Conservation (phyloP, 1,140 invertebrate species). For the Notospermus geniculatus region DNA sequence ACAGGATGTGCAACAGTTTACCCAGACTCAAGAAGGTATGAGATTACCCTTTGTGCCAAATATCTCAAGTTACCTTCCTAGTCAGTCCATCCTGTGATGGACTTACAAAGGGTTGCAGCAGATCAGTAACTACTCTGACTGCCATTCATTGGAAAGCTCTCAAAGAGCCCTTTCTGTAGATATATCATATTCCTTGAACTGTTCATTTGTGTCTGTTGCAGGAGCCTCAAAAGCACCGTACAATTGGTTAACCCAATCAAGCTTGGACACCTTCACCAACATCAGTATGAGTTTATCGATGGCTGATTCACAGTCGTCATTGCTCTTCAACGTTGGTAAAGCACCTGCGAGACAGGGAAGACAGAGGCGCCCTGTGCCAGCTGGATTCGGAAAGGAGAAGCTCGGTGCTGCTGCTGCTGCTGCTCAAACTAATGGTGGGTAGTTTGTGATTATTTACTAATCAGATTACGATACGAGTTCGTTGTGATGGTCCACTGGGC, state of each 20-base stretch:
- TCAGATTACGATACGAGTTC: too few relatives aligned
- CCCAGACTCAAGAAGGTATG: constrained; percentile 47
- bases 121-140: too few relatives aligned
- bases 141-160: too few relatives aligned
- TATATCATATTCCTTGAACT: too few relatives aligned
- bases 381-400: constrained; percentile 14
- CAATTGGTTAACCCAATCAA: constrained; percentile 57
- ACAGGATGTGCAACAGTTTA: constrained; percentile 47
- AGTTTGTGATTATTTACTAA: too few relatives aligned
- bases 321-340: constrained; percentile 43
- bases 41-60: too few relatives aligned
- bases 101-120: too few relatives aligned
- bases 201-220: constrained; percentile 14
- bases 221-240: constrained; percentile 39
- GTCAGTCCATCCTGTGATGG: too few relatives aligned
- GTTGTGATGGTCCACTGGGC: too few relatives aligned
- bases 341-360: not conserved
- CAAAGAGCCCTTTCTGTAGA: too few relatives aligned
- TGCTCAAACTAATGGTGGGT: not conserved
- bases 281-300: constrained; percentile 23
- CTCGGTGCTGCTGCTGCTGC: not conserved
- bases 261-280: constrained; percentile 51
- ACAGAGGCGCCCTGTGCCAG: not conserved
- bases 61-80: too few relatives aligned
- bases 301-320: constrained; percentile 30